Evolutionary conservation across 2,113 vertebrate genomes (phyloP).

Genomic region (Perca schrenkii): DNA sequence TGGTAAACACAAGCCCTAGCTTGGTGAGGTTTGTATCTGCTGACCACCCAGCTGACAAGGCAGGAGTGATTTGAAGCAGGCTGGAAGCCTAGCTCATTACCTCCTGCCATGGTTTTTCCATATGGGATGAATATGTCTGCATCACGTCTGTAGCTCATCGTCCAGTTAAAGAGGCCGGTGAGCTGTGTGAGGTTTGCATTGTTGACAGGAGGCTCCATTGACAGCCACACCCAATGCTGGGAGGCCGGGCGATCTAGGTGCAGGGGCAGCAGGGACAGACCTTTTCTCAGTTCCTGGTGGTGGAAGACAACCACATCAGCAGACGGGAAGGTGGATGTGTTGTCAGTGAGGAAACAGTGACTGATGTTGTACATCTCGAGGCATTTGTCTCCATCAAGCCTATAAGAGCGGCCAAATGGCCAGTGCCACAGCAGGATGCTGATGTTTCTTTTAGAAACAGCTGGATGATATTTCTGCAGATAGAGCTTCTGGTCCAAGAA

Average conservation of each 20-base stretch:
- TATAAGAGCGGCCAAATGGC: conserved; percentile 83
- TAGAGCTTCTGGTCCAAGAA: background rate
- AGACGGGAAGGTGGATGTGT: conserved; percentile 66
- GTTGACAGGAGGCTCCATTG: conserved; percentile 89
- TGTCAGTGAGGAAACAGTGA: conserved; percentile 82
- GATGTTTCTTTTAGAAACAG: conserved; percentile 39
- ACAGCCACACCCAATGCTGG: conserved; percentile 93
- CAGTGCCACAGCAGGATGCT: conserved; percentile 90
- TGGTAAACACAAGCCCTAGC: conserved; percentile 69
- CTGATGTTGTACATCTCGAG: conserved; percentile 64
- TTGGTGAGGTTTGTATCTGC: conserved; percentile 70
- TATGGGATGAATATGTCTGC: conserved; percentile 91
- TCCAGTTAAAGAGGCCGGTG: conserved; percentile 90
- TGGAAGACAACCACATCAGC: conserved; percentile 90
- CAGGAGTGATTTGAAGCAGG: conserved; percentile 79
- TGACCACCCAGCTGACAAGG: conserved; percentile 87
- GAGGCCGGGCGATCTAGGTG: conserved; percentile 47
- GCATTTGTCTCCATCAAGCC: conserved; percentile 79
- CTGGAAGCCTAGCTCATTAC: background rate
- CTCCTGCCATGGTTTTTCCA: conserved; percentile 80
- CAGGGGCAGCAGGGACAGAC: conserved; percentile 66
- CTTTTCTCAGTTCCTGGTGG: conserved; percentile 78
- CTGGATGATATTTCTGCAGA: background rate
- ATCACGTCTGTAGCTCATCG: conserved; percentile 89
- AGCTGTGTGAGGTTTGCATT: conserved; percentile 74